Conservation (phyloP, 92 coral and sea anemone genomes). For the Plumapathes pennacea region DNA sequence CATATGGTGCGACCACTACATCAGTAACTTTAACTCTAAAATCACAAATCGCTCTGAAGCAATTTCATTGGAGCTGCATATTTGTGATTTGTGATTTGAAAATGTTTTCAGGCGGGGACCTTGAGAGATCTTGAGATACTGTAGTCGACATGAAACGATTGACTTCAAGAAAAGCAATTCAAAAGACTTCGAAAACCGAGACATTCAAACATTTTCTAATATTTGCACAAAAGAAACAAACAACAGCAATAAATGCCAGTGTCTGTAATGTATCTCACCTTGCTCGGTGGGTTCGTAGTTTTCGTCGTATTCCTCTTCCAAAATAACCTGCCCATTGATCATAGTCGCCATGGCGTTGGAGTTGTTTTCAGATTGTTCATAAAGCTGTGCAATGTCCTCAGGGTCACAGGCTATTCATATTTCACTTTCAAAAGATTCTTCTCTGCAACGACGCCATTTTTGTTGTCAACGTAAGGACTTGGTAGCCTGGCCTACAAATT, state of each 20-base stretch:
- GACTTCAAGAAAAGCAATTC: neutral
- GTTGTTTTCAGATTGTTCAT: neutral
- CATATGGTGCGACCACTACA: too few species aligned
- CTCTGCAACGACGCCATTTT: constrained; percentile 8
- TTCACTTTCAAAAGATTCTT: constrained; percentile 2
- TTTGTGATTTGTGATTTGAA: too few species aligned
- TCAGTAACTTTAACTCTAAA: too few species aligned
- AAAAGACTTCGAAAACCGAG: neutral
- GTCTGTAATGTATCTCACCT: constrained; percentile 67
- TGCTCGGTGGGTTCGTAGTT: constrained; percentile 90
- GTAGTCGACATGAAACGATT: too few species aligned
- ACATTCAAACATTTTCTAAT: neutral
- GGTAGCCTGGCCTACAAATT: too few species aligned
- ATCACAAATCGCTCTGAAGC: too few species aligned
- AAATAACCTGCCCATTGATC: constrained; percentile 87
- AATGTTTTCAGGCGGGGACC: too few species aligned
- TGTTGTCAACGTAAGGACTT: too few species aligned
- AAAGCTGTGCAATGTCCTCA: neutral
- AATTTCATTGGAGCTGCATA: too few species aligned
- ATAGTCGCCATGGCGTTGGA: constrained; percentile 79
- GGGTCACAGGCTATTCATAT: neutral
- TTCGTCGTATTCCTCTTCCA: constrained; percentile 97
- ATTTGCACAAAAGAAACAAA: too few species aligned
- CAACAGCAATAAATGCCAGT: too few species aligned
- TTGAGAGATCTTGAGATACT: too few species aligned